A percentile compares a stretch with the other conserved stretches of the same genome.
Conservation (phyloP, 2,888 invertebrate species). For the Aethes cnicana region DNA sequence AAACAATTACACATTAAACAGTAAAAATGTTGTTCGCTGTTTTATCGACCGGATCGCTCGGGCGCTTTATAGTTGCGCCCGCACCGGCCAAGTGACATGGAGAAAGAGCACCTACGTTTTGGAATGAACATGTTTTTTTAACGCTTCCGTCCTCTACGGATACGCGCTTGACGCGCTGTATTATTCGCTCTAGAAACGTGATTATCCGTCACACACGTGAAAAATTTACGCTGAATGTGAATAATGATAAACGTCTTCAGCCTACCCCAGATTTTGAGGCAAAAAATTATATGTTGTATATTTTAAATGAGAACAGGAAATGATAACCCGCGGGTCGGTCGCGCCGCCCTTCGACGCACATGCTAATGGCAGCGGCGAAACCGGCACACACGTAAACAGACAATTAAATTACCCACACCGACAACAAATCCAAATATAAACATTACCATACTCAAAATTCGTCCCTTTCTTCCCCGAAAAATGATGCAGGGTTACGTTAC, state of each 20-base stretch:
- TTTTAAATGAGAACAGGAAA: constrained; percentile 81
- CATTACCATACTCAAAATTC: constrained; percentile 18
- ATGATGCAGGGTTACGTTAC: constrained; percentile 14
- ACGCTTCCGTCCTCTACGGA: constrained; percentile 10
- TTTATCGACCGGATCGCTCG: constrained; percentile 64
- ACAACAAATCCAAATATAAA: constrained; percentile 23
- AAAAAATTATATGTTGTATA: constrained; percentile 76
- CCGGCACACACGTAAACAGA: constrained; percentile 27
- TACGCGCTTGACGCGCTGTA: constrained; percentile 6
- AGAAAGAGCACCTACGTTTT: background rate
- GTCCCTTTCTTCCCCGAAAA: constrained; percentile 24
- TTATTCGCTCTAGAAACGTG: constrained; percentile 8
- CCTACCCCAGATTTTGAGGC: constrained; percentile 45
- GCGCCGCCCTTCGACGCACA: constrained; percentile 47
- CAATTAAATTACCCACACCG: constrained; percentile 33
- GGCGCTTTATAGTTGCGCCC: constrained; percentile 25
- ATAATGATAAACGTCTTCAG: constrained; percentile 45
- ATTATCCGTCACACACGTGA: constrained; percentile 7
- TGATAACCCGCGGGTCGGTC: constrained; percentile 78
- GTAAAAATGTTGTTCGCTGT: constrained; percentile 57
- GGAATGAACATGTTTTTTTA: constrained; percentile 22
- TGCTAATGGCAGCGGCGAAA: constrained; percentile 44
- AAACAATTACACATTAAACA: constrained; percentile 76
- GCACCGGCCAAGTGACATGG: too few relatives aligned
- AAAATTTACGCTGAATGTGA: constrained; percentile 11